phyloP scores from a whole-genome alignment of 2,888 invertebrate species.

The Carabus problematicus region DNA sequence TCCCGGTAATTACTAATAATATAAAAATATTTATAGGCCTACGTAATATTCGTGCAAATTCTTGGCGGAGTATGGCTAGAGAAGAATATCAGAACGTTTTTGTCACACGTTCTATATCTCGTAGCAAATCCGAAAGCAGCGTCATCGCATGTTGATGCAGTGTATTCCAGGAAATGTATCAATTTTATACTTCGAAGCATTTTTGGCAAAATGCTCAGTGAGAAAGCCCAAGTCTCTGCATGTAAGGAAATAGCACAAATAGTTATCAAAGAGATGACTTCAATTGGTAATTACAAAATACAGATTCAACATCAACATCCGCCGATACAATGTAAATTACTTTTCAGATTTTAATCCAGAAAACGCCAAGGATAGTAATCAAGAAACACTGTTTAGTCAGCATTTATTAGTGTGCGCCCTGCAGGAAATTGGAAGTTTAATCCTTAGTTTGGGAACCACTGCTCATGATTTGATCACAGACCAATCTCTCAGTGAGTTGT shows the following conservation, averaged over 20 bases:
- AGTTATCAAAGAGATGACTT: slow-evolving; percentile 93
- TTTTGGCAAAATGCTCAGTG: slow-evolving; percentile 92
- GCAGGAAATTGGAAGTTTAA: slow-evolving; percentile 90
- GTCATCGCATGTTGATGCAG: slow-evolving; percentile 95
- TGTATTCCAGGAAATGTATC: slow-evolving; percentile 96
- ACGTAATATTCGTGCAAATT: slow-evolving; percentile 92
- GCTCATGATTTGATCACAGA: slow-evolving; percentile 90
- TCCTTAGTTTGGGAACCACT: slow-evolving; percentile 92
- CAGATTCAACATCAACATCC: slow-evolving; percentile 2
- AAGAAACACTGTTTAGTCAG: slow-evolving; percentile 89
- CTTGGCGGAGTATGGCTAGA: slow-evolving; percentile 96
- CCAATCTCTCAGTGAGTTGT: slow-evolving; percentile 74
- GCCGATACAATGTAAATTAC: slow-evolving; percentile 5
- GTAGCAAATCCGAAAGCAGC: slow-evolving; percentile 96
- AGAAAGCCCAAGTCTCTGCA: slow-evolving; percentile 95
- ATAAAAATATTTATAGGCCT: slow-evolving; percentile 70
- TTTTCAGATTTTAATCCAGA: slow-evolving; percentile 83
- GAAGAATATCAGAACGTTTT: slow-evolving; percentile 82
- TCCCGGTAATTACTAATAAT: slow-evolving; percentile 29
- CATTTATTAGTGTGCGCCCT: slow-evolving; percentile 92
- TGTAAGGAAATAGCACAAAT: slow-evolving; percentile 93
- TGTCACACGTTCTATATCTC: slow-evolving; percentile 90
- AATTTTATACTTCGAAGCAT: slow-evolving; percentile 92
- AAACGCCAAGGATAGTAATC: slow-evolving; percentile 89
- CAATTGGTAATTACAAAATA: slow-evolving; percentile 65